Evolutionary conservation across 2,797 vertebrate species (phyloP).

Genomic region (Alauda arvensis): DNA sequence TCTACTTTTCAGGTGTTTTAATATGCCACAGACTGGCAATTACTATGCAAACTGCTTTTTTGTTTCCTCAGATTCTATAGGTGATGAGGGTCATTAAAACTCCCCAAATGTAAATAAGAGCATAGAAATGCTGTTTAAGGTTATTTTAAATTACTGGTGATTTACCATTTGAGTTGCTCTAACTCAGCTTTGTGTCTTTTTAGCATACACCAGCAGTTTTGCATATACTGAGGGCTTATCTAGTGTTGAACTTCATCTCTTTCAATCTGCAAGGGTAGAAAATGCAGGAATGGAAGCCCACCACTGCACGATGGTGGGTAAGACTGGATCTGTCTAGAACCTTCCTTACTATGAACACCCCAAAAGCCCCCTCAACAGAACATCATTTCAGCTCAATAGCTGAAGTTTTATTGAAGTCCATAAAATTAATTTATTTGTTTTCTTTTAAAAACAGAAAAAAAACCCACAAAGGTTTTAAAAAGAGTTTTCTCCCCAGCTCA

Average conservation of each 20-base stretch:
- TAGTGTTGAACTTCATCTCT: neutral
- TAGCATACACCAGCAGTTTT: neutral
- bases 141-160: neutral
- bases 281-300: neutral
- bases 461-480: neutral
- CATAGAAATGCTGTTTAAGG: neutral
- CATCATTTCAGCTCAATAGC: neutral
- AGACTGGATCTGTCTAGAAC: neutral
- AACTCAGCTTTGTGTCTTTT: neutral
- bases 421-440: neutral
- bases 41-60: neutral
- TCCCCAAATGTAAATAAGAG: neutral
- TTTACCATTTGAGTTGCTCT: neutral
- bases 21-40: neutral
- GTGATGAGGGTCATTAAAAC: neutral
- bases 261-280: neutral
- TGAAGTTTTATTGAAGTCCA: neutral
- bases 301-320: neutral
- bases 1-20: neutral
- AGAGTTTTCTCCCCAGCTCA: neutral
- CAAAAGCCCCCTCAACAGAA: neutral
- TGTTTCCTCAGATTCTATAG: neutral
- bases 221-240: neutral
- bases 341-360: neutral
- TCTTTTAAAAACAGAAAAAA: neutral